Evolutionary conservation across 2,797 vertebrate genomes (phyloP), one percentile per base, ranked within the genome.

Genomic region (Hapalemur alaotrensis): DNA sequence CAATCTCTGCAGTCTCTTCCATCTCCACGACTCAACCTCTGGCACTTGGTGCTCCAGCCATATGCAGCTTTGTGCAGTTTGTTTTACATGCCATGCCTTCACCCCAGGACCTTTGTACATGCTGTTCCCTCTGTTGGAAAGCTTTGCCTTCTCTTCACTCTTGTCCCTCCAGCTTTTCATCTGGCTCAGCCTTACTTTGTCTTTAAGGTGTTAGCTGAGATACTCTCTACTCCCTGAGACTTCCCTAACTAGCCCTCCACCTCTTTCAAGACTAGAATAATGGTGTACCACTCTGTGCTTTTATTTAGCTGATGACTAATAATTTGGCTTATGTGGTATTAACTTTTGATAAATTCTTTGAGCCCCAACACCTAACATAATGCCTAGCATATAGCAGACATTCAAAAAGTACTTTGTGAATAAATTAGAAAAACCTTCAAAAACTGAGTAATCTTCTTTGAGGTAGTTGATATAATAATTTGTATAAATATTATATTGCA

Each of bases 291-390:
- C 69, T 14, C 61, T 57, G 12, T 35, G 50, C 78, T 90, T 97
- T 91, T 28, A 41, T 46, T 94, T 94, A 87, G n/a, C 78, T 50
- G 22, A 57, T 95, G 94, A 93, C 57, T 79, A 82, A 96, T 54
- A 25, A 67, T n/a, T 35, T 48, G 52, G 43, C 11, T 92, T 95
- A 32, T 35, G 57, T 48, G 52, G 89, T 78, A 89, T 91, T 93
- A 78, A 13, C 35, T 95, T 22, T 86, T 57, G n/a, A 84, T 48
- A 93, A 69, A 80, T 84, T 76, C 25, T 70, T 82, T 86, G 75
- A 83, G 57, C 32, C 38, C 69, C 41, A 54, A 61, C 46, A 85
- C 50, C 38, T 89, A 57, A 54, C 63, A 67, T 76, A 69, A 95
- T 65, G 20, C 73, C 35, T 87, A 43, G 72, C 6, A 61, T 4